Evolutionary conservation across 2,888 invertebrate genomes (phyloP).

Genomic region (Andrena hattorfiana): DNA sequence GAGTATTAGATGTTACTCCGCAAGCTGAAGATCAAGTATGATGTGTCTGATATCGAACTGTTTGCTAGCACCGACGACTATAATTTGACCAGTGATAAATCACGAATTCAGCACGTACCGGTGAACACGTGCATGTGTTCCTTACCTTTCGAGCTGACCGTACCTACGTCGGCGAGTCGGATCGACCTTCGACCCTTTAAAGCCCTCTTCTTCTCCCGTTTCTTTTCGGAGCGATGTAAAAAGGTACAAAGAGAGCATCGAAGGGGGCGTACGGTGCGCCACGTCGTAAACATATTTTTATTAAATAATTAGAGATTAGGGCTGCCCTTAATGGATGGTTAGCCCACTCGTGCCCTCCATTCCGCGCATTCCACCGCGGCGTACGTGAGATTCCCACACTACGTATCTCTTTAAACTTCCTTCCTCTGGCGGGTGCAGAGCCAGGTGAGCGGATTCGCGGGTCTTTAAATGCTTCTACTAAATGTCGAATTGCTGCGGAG

Average conservation of each 20-base stretch:
- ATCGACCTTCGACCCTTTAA: slow-evolving; percentile 82
- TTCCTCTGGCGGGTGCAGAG: slow-evolving; percentile 13
- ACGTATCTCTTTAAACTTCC: slow-evolving; percentile 60
- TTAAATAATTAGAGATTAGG: slow-evolving; percentile 85
- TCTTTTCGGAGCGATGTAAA: slow-evolving; percentile 58
- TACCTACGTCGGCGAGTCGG: slow-evolving; percentile 70
- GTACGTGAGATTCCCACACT: slow-evolving; percentile 85
- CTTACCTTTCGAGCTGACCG: slow-evolving; percentile 58
- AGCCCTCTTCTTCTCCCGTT: slow-evolving; percentile 66
- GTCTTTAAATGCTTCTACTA: slow-evolving; percentile 16
- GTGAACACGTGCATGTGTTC: slow-evolving; percentile 39
- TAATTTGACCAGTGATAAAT: slow-evolving; percentile 61
- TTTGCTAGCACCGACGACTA: slow-evolving; percentile 37
- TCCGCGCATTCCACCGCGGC: slow-evolving; percentile 82
- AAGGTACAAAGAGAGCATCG: slow-evolving; percentile 71
- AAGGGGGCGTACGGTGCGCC: slow-evolving; percentile 83
- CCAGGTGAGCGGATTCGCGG: slow-evolving; percentile 2
- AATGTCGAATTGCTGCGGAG: not conserved
- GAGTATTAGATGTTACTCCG: not conserved
- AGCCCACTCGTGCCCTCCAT: slow-evolving; percentile 83
- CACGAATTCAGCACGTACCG: slow-evolving; percentile 58
- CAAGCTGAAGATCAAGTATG: not conserved
- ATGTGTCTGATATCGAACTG: slow-evolving; percentile 26
- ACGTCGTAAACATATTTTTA: slow-evolving; percentile 85
- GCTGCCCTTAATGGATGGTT: slow-evolving; percentile 83